Conservation (phyloP, 2,888 invertebrate genomes). For the Lottia scabra region DNA sequence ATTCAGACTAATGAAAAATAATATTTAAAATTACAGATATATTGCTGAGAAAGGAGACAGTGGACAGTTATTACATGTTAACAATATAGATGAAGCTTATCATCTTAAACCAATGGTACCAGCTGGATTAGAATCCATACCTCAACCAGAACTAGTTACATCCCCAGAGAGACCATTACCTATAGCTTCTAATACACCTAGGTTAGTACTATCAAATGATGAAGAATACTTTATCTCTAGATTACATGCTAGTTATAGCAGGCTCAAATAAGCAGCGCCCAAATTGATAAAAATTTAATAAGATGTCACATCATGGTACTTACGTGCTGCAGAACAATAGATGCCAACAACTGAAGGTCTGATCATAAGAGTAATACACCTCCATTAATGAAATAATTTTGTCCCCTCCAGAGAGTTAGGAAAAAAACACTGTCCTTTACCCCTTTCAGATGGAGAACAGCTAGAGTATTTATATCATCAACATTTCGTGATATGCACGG, state of each 20-base stretch:
- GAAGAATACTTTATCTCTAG: too few relatives aligned
- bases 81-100: slow-evolving; percentile 70
- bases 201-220: slow-evolving; percentile 63
- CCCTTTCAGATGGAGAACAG: slow-evolving; percentile 68
- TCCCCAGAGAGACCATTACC: slow-evolving; percentile 40
- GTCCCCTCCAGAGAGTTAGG: too few relatives aligned
- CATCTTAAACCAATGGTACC: slow-evolving; percentile 54
- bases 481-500: slow-evolving; percentile 72
- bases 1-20: too few relatives aligned
- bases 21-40: slow-evolving; percentile 59
- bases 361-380: too few relatives aligned
- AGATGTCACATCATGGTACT: too few relatives aligned
- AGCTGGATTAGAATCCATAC: slow-evolving; percentile 24
- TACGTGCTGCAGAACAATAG: too few relatives aligned
- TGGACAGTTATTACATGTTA: slow-evolving; percentile 68
- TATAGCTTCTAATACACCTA: slow-evolving; percentile 44
- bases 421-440: too few relatives aligned
- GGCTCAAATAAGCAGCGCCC: too few relatives aligned
- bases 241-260: too few relatives aligned
- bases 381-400: too few relatives aligned
- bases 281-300: too few relatives aligned
- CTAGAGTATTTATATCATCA: slow-evolving; percentile 71
- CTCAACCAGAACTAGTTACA: slow-evolving; percentile 22
- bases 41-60: slow-evolving; percentile 69
- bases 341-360: too few relatives aligned